Percentiles rank a stretch among this genome's conserved stretches.
phyloP scores from a whole-genome alignment of 2,113 vertebrate genomes.

The Eclectus roratus region DNA sequence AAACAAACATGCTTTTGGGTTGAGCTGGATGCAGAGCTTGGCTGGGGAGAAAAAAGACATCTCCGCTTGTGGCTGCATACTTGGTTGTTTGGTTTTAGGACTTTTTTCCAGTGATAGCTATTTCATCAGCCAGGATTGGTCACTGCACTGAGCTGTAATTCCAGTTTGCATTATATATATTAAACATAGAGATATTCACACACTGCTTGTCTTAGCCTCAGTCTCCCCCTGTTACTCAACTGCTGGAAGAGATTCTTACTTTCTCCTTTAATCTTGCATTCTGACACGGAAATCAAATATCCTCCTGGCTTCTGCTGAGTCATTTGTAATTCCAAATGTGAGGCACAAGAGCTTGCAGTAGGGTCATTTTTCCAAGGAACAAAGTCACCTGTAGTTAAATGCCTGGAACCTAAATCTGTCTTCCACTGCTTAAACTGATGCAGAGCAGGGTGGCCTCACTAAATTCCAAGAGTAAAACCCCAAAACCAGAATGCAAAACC shows the following conservation, averaged over 20 bases:
- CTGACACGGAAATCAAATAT: neutral
- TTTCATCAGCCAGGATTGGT: neutral
- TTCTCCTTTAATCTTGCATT: neutral
- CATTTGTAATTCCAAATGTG: neutral
- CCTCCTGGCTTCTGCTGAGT: neutral
- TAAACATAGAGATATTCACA: neutral
- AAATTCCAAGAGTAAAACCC: neutral
- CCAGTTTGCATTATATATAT: neutral
- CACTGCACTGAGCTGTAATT: neutral
- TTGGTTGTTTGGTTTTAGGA: constrained; percentile 8
- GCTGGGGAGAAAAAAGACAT: constrained; percentile 23
- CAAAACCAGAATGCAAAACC: neutral
- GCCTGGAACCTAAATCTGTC: neutral
- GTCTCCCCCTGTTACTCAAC: neutral
- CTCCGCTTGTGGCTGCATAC: neutral
- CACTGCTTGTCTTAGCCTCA: neutral
- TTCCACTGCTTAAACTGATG: neutral
- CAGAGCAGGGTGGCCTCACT: neutral
- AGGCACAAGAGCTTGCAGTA: neutral
- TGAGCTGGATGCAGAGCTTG: constrained; percentile 23
- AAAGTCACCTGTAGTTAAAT: neutral
- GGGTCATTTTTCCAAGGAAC: neutral
- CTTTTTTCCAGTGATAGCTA: neutral
- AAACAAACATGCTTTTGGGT: constrained; percentile 47
- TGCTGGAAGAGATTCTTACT: neutral